These are phyloP conservation scores for Haliclona indistincta DNA, from an alignment of 37 sponge, comb jelly and placozoan genomes.

Conservation along the genomic window DNA sequence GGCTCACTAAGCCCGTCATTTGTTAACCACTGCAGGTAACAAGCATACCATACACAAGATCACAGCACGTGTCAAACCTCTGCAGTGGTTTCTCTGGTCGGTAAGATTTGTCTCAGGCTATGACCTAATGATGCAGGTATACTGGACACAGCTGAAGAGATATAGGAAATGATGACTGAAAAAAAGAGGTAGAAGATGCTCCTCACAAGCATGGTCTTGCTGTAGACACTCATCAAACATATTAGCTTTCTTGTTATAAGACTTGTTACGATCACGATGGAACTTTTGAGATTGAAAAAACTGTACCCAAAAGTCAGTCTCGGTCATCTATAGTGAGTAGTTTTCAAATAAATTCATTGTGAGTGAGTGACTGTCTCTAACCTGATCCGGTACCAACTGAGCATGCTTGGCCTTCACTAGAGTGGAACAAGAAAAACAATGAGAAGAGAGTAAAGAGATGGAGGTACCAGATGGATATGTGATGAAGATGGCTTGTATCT, in stretches of 20 bases:
- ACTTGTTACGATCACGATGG: constrained; percentile 49
- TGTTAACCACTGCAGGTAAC: no score
- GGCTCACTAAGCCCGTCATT: no score
- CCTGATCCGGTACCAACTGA: constrained; percentile 66
- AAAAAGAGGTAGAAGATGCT: background rate
- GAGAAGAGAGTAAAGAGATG: background rate
- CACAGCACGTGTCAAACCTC: no score
- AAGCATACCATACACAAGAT: no score
- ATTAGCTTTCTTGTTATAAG: background rate
- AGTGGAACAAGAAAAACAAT: background rate
- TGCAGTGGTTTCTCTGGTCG: no score
- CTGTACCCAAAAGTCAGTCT: constrained; percentile 80
- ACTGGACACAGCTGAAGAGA: no score
- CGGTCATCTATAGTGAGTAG: constrained; percentile 75
- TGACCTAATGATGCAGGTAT: no score
- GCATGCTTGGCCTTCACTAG: constrained; percentile 69
- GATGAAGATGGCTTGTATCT: constrained; percentile 76
- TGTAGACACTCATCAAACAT: constrained; percentile 54
- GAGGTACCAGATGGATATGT: constrained; percentile 83
- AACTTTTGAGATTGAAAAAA: constrained; percentile 88
- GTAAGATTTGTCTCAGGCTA: no score
- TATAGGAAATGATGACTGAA: no score
- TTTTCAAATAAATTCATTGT: no score
- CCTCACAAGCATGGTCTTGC: constrained; percentile 40
- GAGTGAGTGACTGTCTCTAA: background rate